Evolutionary conservation across 2,888 invertebrate genomes (phyloP).

Genomic region (Stictocephala bisonia): DNA sequence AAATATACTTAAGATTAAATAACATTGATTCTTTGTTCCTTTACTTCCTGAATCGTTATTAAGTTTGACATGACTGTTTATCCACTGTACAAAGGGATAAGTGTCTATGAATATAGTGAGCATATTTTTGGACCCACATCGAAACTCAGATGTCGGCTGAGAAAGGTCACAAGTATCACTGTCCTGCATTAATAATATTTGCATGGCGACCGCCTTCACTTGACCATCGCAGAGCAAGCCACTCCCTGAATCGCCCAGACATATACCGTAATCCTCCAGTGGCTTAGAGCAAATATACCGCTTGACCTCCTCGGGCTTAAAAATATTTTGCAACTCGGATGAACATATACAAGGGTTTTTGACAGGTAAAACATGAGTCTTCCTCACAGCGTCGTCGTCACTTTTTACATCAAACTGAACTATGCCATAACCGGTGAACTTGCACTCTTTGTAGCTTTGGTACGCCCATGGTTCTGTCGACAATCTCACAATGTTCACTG

Average conservation of each 20-base stretch:
- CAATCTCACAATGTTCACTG: neutral
- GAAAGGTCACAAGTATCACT: neutral
- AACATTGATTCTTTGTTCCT: too few relatives aligned
- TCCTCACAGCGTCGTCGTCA: neutral
- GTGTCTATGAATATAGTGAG: slow-evolving; percentile 1
- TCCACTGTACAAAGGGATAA: neutral
- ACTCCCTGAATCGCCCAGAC: slow-evolving; percentile 24
- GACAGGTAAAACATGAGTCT: neutral
- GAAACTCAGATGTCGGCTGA: neutral
- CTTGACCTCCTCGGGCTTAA: neutral
- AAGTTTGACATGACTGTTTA: neutral
- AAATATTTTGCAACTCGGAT: neutral
- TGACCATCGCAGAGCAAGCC: slow-evolving; percentile 2
- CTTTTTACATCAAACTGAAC: neutral
- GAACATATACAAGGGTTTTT: slow-evolving; percentile 15
- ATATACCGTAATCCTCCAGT: slow-evolving; percentile 3
- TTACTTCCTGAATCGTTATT: too few relatives aligned
- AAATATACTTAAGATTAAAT: too few relatives aligned
- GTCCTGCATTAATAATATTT: too few relatives aligned
- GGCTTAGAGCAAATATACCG: slow-evolving; percentile 1
- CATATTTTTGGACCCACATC: neutral
- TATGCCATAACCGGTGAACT: neutral
- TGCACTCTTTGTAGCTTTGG: neutral
- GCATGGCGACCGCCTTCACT: neutral
- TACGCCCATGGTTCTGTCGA: neutral